Base-by-base conservation (phyloP, 53 echinoderm and acorn worm genomes). In the Apostichopus leukothele region DNA sequence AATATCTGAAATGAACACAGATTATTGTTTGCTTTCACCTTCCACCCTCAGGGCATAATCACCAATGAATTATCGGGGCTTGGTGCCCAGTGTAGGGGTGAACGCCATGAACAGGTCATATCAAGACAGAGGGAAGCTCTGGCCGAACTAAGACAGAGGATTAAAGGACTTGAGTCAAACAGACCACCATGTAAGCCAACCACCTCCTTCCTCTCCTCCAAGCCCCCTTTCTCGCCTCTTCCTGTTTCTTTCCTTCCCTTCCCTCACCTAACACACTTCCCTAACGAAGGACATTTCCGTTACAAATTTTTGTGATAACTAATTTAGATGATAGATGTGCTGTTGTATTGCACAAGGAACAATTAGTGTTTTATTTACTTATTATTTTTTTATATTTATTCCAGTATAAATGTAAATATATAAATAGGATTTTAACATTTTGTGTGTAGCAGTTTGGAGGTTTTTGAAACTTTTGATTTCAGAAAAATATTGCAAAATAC, bases 61-160 rank as follows among this genome's bases (percentile, higher is more conserved):
- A 95, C 97, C 8, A 94, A 95, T 74, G 97, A 95, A 76, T 68
- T 97, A 80, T 95, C 97, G 5, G 77, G 95, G 5, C 51, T 88
- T 23, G 97, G 97, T 55, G 97, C 97, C 9, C 97, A 97, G 90
- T 97, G 97, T 52, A 85, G 97, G 7, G 97, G 97, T 2, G 97
- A 97, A 83, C 89, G 97, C 21, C 97, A 97, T 60, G 89, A 87
- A 3, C 95, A 97, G 86, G 97, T 97, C n/a, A 97, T 97, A 60
- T 60, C 86, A 0, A 91, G 97, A 23, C 97, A 97, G 86, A 92
- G 97, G 10, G 97, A 97, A 73, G 97, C 97, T 7, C 91, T 97
- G 7, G 95, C 94, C 8, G 97, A 97, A 50, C 93, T 97, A 16
- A 86, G 97, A 66, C 94, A 94, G 39, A 92, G 97, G 51, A 97